Evolutionary conservation across 2,797 vertebrate species (phyloP).

Genomic region (Micromesistius poutassou): DNA sequence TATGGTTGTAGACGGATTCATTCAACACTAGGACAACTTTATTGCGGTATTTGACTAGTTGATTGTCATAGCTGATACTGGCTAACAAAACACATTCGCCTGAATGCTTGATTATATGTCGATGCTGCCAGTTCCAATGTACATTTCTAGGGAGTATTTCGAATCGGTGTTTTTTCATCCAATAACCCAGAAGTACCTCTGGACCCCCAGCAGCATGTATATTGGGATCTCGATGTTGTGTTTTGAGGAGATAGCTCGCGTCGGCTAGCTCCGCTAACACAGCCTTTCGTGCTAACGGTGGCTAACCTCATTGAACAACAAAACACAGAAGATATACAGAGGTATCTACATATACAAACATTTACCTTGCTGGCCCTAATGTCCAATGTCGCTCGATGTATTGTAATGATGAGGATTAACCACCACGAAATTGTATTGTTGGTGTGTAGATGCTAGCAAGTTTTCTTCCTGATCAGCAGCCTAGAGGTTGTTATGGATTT

Average conservation of each 20-base stretch:
- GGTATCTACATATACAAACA: not conserved
- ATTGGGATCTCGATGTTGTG: not conserved
- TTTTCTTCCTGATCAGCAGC: constrained; percentile 35
- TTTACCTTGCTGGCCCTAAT: not conserved
- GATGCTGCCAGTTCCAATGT: not conserved
- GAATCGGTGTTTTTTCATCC: not conserved
- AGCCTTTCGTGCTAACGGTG: not conserved
- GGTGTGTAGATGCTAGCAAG: not conserved
- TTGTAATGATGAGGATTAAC: not conserved
- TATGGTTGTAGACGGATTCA: not conserved
- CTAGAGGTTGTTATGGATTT: constrained; percentile 31
- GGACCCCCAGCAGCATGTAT: not conserved
- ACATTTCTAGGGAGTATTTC: not conserved
- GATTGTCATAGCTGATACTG: not conserved
- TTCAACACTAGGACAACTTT: not conserved
- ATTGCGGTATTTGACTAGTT: not conserved
- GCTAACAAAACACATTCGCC: not conserved
- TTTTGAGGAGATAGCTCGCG: not conserved
- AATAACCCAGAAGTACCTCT: not conserved
- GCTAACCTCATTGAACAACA: not conserved
- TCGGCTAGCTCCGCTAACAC: not conserved
- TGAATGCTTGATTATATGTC: not conserved
- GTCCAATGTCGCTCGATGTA: constrained; percentile 12
- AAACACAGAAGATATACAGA: not conserved
- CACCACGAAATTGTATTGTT: not conserved